These are phyloP conservation scores for Istiophorus platypterus DNA, from an alignment of 2,113 vertebrate species.

Conservation along the genomic window DNA sequence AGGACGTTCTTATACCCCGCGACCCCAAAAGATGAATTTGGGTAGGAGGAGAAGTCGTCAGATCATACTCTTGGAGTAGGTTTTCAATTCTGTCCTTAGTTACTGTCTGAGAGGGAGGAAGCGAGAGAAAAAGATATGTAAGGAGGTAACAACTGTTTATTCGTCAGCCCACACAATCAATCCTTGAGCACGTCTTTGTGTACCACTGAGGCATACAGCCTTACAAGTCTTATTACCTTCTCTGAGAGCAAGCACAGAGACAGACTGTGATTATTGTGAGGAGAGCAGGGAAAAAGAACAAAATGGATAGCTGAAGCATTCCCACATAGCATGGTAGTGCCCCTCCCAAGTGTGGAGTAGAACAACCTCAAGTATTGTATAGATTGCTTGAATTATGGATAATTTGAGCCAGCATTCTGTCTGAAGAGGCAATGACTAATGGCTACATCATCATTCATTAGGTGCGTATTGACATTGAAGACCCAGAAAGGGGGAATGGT, in stretches of 20 bases:
- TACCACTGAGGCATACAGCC: constrained; percentile 55
- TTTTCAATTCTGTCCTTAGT: constrained; percentile 57
- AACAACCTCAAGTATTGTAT: constrained; percentile 55
- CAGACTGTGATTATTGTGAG: constrained; percentile 44
- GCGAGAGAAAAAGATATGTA: constrained; percentile 43
- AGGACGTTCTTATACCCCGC: constrained; percentile 59
- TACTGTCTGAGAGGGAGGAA: constrained; percentile 31
- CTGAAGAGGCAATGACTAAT: constrained; percentile 43
- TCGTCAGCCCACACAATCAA: constrained; percentile 70
- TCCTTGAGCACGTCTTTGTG: constrained; percentile 60
- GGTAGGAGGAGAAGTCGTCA: constrained; percentile 42
- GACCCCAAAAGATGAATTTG: constrained; percentile 54
- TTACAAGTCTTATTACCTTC: constrained; percentile 66
- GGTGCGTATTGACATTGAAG: constrained; percentile 37
- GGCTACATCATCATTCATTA: constrained; percentile 53
- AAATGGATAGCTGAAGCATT: constrained; percentile 61
- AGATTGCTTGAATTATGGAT: constrained; percentile 53
- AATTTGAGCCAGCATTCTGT: constrained; percentile 40
- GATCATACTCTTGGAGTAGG: constrained; percentile 39
- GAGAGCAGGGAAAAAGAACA: constrained; percentile 32
- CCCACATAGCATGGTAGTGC: constrained; percentile 31
- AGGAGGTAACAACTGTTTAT: constrained; percentile 72
- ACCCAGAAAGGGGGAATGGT: constrained; percentile 17
- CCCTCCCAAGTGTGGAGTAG: constrained; percentile 27
- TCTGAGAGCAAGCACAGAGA: constrained; percentile 56